Evolutionary conservation across 2,113 vertebrate genomes (phyloP).

Genomic region (Micronycteris hirsuta): DNA sequence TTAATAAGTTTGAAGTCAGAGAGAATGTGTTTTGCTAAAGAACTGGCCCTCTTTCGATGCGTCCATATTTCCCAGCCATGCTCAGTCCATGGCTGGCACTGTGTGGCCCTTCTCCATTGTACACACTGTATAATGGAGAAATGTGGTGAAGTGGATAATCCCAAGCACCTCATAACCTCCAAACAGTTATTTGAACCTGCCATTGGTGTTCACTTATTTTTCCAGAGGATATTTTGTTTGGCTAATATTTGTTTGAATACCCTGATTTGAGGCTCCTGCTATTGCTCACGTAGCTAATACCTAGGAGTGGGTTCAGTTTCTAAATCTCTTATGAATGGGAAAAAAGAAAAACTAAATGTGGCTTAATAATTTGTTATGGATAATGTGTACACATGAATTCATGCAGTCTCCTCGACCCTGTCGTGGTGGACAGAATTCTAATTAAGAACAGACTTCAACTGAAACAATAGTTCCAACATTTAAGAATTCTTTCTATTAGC

Average conservation of each 20-base stretch:
- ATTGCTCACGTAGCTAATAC: background rate
- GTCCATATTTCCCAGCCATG: background rate
- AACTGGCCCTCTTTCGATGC: background rate
- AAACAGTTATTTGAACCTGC: background rate
- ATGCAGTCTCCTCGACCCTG: background rate
- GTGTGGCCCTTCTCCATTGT: background rate
- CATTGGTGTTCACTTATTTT: slow-evolving; percentile 10
- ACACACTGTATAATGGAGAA: background rate
- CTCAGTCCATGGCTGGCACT: background rate
- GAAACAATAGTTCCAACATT: background rate
- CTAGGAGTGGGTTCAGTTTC: background rate
- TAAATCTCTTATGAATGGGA: background rate
- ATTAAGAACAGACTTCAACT: background rate
- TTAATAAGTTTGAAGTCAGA: background rate
- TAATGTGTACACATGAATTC: background rate
- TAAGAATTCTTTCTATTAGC: background rate
- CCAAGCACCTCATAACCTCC: background rate
- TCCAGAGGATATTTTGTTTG: background rate
- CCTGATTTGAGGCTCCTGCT: background rate
- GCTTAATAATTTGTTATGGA: background rate
- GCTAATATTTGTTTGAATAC: slow-evolving; percentile 1
- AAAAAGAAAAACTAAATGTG: background rate
- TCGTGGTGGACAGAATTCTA: background rate
- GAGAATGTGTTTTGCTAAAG: background rate
- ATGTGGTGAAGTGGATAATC: background rate